Conservation (phyloP, 2,113 vertebrate species). For the Himantopus leucocephalus region DNA sequence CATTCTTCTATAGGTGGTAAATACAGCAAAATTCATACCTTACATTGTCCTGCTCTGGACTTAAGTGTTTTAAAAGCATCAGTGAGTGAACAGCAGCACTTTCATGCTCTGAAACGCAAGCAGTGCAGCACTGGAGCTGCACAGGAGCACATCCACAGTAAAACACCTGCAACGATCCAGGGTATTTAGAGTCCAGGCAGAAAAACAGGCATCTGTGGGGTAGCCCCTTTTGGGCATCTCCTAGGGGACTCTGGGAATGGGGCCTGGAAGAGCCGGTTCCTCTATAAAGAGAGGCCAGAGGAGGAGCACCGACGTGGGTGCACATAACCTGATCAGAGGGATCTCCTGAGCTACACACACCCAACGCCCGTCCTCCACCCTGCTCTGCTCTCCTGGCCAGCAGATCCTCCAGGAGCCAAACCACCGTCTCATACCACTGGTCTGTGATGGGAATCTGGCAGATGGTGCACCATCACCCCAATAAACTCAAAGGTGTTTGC, state of each 20-base stretch:
- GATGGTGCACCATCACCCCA: not conserved
- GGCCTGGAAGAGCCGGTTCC: not conserved
- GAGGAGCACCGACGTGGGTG: accelerated
- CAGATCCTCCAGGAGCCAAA: not conserved
- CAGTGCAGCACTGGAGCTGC: not conserved
- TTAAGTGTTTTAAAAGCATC: not conserved
- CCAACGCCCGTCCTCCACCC: accelerated
- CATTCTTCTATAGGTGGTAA: not conserved
- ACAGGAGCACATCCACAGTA: not conserved
- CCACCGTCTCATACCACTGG: not conserved
- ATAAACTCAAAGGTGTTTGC: not conserved
- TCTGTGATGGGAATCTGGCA: not conserved
- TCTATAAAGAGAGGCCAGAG: not conserved
- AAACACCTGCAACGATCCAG: not conserved
- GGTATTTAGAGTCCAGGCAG: not conserved
- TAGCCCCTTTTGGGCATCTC: not conserved
- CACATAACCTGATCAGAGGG: not conserved
- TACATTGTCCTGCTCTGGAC: not conserved
- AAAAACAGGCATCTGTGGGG: not conserved
- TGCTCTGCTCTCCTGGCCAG: not conserved
- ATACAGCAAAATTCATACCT: not conserved
- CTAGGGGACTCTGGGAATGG: no score
- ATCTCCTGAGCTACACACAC: not conserved
- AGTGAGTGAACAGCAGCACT: not conserved
- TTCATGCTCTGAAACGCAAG: not conserved